Conservation (phyloP, 2,113 vertebrate species). For the Choloepus hoffmanni region DNA sequence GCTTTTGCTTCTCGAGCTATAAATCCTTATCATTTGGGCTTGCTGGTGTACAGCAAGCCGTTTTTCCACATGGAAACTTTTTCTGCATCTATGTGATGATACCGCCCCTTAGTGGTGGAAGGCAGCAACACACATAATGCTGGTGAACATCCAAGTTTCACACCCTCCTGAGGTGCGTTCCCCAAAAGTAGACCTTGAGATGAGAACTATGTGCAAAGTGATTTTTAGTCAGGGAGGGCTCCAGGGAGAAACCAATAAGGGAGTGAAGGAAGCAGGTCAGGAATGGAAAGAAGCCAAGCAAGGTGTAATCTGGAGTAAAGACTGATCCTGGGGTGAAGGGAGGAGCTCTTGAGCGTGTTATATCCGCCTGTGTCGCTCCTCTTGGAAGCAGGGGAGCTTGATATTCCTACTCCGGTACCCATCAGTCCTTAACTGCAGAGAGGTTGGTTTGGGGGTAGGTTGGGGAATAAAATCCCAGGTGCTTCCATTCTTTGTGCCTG, state of each 20-base stretch:
- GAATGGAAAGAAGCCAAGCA: not conserved
- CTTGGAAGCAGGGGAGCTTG: not conserved
- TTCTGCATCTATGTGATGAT: constrained; percentile 7
- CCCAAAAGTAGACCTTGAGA: not conserved
- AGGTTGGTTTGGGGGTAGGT: rapidly evolving
- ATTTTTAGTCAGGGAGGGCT: not conserved
- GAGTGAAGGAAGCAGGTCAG: too few relatives aligned
- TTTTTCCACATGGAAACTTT: not conserved
- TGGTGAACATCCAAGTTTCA: not conserved
- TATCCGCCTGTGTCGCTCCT: not conserved
- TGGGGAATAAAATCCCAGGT: not conserved
- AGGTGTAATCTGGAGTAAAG: not conserved
- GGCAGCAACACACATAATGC: not conserved
- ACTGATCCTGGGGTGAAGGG: rapidly evolving
- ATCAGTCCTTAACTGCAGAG: not conserved
- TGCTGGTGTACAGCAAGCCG: not conserved
- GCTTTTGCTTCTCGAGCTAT: not conserved
- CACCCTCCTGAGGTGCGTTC: too few relatives aligned
- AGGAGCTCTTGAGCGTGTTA: not conserved
- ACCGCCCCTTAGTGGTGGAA: constrained; percentile 56
- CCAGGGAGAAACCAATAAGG: not conserved
- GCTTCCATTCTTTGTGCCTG: not conserved
- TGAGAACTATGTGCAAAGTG: not conserved
- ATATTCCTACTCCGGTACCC: not conserved
- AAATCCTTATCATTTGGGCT: not conserved